phyloP scores from a whole-genome alignment of 1,140 invertebrate species.

The Hyles euphorbiae region DNA sequence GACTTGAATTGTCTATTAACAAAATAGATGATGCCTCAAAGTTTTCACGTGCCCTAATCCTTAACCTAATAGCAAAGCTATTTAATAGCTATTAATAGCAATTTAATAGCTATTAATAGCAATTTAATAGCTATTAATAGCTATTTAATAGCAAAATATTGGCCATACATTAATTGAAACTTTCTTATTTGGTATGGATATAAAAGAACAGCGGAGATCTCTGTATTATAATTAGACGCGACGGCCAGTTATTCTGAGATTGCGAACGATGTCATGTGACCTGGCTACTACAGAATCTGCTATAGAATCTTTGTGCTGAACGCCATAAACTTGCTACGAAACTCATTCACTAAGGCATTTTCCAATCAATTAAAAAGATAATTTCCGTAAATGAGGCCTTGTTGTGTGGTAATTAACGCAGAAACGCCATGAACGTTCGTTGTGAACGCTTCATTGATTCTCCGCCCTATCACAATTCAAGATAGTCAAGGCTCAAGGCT shows the following conservation, averaged over 20 bases:
- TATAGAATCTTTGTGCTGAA: not conserved
- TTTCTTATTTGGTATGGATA: slow-evolving; percentile 14
- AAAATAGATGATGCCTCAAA: no score
- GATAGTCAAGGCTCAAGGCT: slow-evolving; percentile 4
- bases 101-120: no score
- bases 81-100: no score
- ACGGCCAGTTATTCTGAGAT: slow-evolving; percentile 61
- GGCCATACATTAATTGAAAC: not conserved
- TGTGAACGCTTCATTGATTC: slow-evolving; percentile 27
- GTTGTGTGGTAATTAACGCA: slow-evolving; percentile 27
- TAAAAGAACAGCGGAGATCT: slow-evolving; percentile 27
- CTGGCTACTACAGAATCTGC: no score
- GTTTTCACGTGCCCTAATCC: no score
- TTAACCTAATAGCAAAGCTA: no score
- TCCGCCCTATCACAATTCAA: not conserved
- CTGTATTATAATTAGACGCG: slow-evolving; percentile 57
- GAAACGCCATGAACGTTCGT: slow-evolving; percentile 13
- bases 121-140: no score
- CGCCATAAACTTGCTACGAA: no score
- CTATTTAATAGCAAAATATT: no score
- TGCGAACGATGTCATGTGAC: slow-evolving; percentile 47
- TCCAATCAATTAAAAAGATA: not conserved
- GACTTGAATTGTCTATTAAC: no score
- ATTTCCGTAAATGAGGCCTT: slow-evolving; percentile 1
- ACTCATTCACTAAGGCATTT: not conserved